Evolutionary conservation across 2,888 invertebrate genomes (phyloP).

Genomic region (Apomyelois bistriatella): DNA sequence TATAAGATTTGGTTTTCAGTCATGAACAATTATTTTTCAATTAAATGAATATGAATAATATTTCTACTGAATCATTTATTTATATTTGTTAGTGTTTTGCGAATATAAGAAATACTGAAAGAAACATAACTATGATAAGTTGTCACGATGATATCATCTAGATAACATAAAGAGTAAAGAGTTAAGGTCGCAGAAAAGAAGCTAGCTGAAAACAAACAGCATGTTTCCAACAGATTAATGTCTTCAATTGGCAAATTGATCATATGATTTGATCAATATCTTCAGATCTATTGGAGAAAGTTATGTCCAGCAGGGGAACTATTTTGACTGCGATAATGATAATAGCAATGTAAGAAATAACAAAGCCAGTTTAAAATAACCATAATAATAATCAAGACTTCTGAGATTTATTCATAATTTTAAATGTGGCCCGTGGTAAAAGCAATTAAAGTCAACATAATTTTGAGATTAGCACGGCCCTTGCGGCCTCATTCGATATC

Average conservation of each 20-base stretch:
- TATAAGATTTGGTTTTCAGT: neutral
- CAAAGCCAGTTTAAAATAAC: too few species aligned
- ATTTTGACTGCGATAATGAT: too few species aligned
- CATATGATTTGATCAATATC: too few species aligned
- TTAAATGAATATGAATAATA: neutral
- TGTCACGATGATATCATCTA: slow-evolving; percentile 6
- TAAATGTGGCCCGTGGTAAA: neutral
- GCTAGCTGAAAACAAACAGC: too few species aligned
- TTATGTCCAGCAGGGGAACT: too few species aligned
- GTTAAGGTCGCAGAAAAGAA: neutral
- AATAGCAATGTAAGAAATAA: too few species aligned
- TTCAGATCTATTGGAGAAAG: too few species aligned
- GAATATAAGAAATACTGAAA: neutral
- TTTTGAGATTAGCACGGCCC: slow-evolving; percentile 15
- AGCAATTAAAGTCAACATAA: neutral
- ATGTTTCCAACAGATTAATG: too few species aligned
- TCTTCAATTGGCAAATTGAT: too few species aligned
- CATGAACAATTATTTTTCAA: neutral
- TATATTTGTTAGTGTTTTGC: neutral
- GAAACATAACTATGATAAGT: neutral
- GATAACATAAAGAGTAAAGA: neutral
- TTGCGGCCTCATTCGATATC: slow-evolving; percentile 61
- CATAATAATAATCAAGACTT: too few species aligned
- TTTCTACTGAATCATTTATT: neutral
- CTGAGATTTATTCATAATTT: neutral